Base-by-base conservation (phyloP, 2,888 invertebrate genomes). In the Oscheius sp. region DNA sequence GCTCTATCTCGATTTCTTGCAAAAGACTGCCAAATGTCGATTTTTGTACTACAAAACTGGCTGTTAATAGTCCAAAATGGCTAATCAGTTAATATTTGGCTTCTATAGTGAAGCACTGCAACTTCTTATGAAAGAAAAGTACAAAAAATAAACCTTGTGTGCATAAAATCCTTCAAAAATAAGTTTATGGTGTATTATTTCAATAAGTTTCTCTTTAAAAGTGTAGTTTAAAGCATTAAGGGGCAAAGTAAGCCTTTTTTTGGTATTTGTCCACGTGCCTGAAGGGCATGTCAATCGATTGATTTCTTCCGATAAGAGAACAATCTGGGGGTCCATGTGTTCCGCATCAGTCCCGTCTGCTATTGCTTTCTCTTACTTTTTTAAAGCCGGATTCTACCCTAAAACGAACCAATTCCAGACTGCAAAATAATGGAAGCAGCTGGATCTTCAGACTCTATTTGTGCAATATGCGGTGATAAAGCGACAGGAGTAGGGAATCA, bases 381-480 rank as follows among this genome's bases (percentile, higher is more conserved):
- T n/a, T n/a, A n/a, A n/a, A n/a, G n/a, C 4, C 29, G 25, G 23
- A 25, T 57, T 45, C 3, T 29, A 3, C 15, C 17, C 15, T n/a
- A n/a, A n/a, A n/a, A n/a, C n/a, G n/a, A n/a, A n/a, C n/a, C n/a
- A n/a, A n/a, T n/a, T 39, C 27, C 25, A 39, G 42, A 25, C 1
- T 23, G 17, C n/a, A n/a, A 27, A 6, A 15, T 27, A 15, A 27
- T 25, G 45, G 61, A 61, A 61, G 29, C 45, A 17, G 61, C 61
- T 10, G 29, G 61, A 29, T 61, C 61, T 25, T 61, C 64, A n/a
- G 34, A 31, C 46, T 70, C 66, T n/a, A 58, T 70, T 29, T 78
- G 78, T 45, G 73, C 75, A 33, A 83, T 84, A 70, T 84, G 84
- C 67, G 80, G 81, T 6, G 86, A 86, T 73, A 74, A 70, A 48